Base-by-base conservation (phyloP, 1,140 invertebrate genomes). In the Leptopilina clavipes region DNA sequence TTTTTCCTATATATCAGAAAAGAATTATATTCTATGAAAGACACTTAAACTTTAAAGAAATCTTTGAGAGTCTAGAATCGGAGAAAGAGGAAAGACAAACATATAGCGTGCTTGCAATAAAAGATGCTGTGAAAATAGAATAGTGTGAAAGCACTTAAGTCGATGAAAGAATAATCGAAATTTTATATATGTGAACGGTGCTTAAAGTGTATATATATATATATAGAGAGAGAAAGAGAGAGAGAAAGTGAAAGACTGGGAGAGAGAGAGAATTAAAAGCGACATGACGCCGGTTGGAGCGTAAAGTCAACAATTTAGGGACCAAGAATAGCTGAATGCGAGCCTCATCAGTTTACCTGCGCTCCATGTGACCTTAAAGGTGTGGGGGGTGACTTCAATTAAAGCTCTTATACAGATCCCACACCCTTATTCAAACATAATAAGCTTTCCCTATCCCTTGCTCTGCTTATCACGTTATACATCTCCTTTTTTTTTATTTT, bases 341-440 rank as follows among this genome's bases (percentile, higher is more conserved):
- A 81, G 79, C 85, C 25, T 83, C 81, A 77, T 82, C 80, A 76
- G 43, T 76, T 72, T 76, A 70, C 77, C 73, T 22, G 70, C 75
- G 76, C 76, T 72, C 79, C 79, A 12, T 73, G 72, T 77, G 84
- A 79, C 79, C 83, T 82, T 82, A 81, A 82, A 85, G 84, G 82
- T 81, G 81, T 78, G 83, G 79, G 82, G 80, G 82, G 80, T 78
- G 82, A 65, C 81, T 87, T 87, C 85, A 86, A 88, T 88, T 87
- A 89, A 85, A 86, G 79, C 84, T 86, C 84, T 87, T 86, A 85
- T 82, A 72, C 54, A 82, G 80, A 83, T 80, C 80, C 84, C 86
- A 84, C 87, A 80, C 86, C 86, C 82, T 52, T 86, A 77, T 79
- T 86, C 85, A 87, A 89, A 89, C 83, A 87, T 83, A 87, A 85